Evolutionary conservation across 2,113 vertebrate species (phyloP).

Genomic region (Campylomormyrus tamandua): DNA sequence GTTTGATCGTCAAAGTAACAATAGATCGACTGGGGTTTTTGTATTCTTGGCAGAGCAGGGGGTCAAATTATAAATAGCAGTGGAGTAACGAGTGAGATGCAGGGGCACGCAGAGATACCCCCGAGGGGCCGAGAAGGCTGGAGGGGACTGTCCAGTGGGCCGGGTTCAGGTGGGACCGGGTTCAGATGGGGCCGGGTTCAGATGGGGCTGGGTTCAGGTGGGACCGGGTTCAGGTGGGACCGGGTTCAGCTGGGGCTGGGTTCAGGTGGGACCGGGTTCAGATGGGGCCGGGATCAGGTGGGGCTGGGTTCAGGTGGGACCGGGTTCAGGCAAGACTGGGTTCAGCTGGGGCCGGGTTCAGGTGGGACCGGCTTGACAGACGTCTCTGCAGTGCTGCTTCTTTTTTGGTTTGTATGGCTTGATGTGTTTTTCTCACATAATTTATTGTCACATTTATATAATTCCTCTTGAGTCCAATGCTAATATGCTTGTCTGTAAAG

Average conservation of each 20-base stretch:
- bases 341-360: background rate
- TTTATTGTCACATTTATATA: background rate
- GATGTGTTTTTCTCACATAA: background rate
- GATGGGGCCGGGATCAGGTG: background rate
- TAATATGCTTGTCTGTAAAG: background rate
- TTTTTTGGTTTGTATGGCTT: background rate
- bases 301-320: background rate
- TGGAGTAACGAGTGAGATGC: background rate
- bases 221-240: background rate
- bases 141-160: background rate
- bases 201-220: background rate
- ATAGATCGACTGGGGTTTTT: background rate
- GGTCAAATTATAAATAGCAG: constrained; percentile 1
- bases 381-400: background rate
- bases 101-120: background rate
- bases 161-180: background rate
- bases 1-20: background rate
- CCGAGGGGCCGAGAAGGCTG: background rate
- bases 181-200: background rate
- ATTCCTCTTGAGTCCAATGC: background rate
- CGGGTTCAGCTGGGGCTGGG: background rate
- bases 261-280: background rate
- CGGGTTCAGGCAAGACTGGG: background rate
- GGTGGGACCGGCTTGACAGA: background rate
- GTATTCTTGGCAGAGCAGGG: background rate